Evolutionary conservation across 1,140 invertebrate species (phyloP).

Genomic region (Drosophila pruinosa): DNA sequence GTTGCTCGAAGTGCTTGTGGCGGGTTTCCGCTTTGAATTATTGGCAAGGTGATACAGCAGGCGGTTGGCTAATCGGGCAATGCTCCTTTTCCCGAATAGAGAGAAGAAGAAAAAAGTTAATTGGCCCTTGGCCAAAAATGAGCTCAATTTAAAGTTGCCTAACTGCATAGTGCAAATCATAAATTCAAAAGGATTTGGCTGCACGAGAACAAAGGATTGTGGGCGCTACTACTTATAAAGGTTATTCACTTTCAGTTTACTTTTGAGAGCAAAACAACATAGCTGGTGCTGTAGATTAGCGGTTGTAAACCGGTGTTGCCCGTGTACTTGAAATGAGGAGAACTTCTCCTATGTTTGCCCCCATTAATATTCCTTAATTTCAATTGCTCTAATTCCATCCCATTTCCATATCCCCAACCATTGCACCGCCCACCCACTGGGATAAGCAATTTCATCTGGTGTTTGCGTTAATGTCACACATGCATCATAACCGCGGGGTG

Average conservation of each 20-base stretch:
- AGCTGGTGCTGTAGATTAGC: not conserved
- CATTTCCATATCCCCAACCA: not conserved
- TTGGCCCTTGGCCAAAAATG: slow-evolving; percentile 34
- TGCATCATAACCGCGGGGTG: slow-evolving; percentile 62
- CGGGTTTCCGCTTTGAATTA: slow-evolving; percentile 8
- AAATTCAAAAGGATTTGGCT: slow-evolving; percentile 16
- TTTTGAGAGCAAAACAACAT: not conserved
- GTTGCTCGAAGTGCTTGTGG: not conserved
- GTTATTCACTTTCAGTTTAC: not conserved
- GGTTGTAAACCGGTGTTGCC: not conserved
- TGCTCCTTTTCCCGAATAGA: not conserved
- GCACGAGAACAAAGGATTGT: not conserved
- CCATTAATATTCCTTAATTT: slow-evolving; percentile 7
- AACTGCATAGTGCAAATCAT: slow-evolving; percentile 19
- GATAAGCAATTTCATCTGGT: slow-evolving; percentile 40
- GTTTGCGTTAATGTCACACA: slow-evolving; percentile 60
- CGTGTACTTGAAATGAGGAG: not conserved
- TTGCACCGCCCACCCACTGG: slow-evolving; percentile 51
- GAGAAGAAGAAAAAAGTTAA: slow-evolving; percentile 17
- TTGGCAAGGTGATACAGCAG: not conserved
- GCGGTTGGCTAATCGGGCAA: slow-evolving; percentile 18
- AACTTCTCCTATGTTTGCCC: not conserved
- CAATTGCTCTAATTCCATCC: slow-evolving; percentile 24
- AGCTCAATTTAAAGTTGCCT: slow-evolving; percentile 26
- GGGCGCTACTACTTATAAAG: not conserved